These are phyloP conservation scores for Pantherophis guttatus DNA, from an alignment of 2,113 vertebrate species.

Conservation along the genomic window DNA sequence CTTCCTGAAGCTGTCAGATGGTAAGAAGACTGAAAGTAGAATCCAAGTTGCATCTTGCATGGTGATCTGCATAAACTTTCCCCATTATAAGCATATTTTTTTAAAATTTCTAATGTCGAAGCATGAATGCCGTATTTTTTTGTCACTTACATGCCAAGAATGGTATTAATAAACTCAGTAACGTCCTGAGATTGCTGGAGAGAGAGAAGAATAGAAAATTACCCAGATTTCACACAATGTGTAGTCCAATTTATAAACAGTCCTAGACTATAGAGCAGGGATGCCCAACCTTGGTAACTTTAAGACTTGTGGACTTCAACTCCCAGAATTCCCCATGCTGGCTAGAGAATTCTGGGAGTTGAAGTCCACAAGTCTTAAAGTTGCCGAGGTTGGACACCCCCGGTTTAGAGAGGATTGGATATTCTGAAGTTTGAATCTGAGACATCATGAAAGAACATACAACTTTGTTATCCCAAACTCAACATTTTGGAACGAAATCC, in stretches of 20 bases:
- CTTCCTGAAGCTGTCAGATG: constrained; percentile 50
- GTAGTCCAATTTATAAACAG: background rate
- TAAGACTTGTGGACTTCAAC: background rate
- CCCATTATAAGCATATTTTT: background rate
- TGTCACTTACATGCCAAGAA: background rate
- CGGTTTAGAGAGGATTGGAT: background rate
- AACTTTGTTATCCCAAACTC: background rate
- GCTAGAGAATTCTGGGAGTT: background rate
- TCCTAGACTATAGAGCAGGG: background rate
- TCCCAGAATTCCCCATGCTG: background rate
- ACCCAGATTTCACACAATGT: background rate
- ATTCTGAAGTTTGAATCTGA: background rate
- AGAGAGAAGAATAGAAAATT: background rate
- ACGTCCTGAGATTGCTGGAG: background rate
- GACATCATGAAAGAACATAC: background rate
- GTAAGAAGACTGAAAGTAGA: constrained; percentile 20
- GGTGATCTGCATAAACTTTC: background rate
- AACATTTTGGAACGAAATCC: background rate
- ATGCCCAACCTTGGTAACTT: background rate
- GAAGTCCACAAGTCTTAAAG: background rate
- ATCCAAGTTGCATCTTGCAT: background rate
- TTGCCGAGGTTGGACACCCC: background rate
- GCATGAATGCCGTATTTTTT: background rate
- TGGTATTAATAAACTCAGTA: background rate
- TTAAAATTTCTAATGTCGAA: background rate